phyloP scores from a whole-genome alignment of 2,113 vertebrate species.

The Chauna torquata region DNA sequence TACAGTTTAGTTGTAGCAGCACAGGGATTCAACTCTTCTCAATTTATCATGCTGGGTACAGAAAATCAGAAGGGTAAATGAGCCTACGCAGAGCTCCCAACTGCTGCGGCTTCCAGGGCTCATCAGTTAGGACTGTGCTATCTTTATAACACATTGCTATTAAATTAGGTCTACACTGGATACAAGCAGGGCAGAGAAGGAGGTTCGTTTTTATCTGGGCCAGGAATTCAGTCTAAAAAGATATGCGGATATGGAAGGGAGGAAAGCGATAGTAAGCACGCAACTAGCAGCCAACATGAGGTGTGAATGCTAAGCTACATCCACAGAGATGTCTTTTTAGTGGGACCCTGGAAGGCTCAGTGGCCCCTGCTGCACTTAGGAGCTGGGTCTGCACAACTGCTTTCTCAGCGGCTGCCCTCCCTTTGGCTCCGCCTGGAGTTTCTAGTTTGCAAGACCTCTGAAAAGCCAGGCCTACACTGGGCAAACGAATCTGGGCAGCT shows the following conservation, averaged over 20 bases:
- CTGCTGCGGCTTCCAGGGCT: neutral
- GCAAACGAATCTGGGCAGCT: neutral
- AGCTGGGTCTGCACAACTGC: rapidly evolving
- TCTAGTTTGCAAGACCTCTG: neutral
- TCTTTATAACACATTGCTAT: slow-evolving; percentile 58
- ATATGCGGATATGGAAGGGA: neutral
- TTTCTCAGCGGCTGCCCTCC: neutral
- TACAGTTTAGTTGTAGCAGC: neutral
- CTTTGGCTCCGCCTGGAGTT: neutral
- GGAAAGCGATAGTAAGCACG: slow-evolving; percentile 29
- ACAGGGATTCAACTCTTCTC: neutral
- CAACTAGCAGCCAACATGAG: slow-evolving; percentile 13
- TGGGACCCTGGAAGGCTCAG: neutral
- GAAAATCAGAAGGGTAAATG: slow-evolving; percentile 12
- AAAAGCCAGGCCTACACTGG: neutral
- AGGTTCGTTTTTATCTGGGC: neutral
- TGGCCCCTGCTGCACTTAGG: neutral
- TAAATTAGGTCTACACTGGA: slow-evolving; percentile 24
- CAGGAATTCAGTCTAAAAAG: slow-evolving; percentile 52
- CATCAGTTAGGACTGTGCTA: slow-evolving; percentile 21
- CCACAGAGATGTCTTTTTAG: neutral
- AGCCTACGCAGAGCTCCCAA: neutral
- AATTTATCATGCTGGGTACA: neutral
- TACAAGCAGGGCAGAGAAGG: neutral
- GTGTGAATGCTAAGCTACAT: neutral